Base-by-base conservation (phyloP, 92 coral and sea anemone genomes). In the Chrysogorgia sp. region DNA sequence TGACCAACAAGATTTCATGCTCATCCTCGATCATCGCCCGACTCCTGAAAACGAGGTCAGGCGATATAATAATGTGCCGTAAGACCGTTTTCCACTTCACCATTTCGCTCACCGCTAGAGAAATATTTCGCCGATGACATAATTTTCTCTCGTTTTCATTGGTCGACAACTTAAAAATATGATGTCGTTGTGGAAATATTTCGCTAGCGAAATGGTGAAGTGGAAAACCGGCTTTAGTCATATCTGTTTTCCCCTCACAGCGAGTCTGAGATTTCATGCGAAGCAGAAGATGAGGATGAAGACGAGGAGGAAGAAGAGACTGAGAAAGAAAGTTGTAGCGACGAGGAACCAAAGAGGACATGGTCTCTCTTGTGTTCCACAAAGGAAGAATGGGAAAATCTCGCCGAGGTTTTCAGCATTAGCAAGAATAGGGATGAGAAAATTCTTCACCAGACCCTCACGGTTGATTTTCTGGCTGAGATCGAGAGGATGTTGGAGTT, bases 381-480 rank as follows among this genome's bases (percentile, higher is more conserved):
- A 0, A 89, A 86, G 25, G 80, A 86, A 25, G 96, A 93, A 53
- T 93, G 97, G 97, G 96, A 93, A 40, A 86, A 88, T 37, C 76
- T 93, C 1, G 96, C 97, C 0, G 96, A 91, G 70, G 86, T 90
- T 17, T 93, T 90, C 75, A 87, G 84, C 82, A 92, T 86, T 43
- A 91, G 93, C 81, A 88, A 91, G 50, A 77, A 93, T 67, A 86
- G 86, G 29, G 96, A 93, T 52, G 97, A 93, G 72, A 93, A 90
- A 77, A 83, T 90, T 80, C 96, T 93, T 33, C 88, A 91, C 70
- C 90, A 93, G 45, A 93, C 97, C 2, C 92, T 93, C 35, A 86
- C 96, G 43, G 89, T 92, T 71, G 97, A 93, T 89, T 93, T 93
- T 84, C 86, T 91, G 75, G 90, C 98, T 37, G 98, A 93, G 84